These are phyloP conservation scores for Taenaris catops DNA, from an alignment of 2,888 invertebrate species.

Conservation along the genomic window DNA sequence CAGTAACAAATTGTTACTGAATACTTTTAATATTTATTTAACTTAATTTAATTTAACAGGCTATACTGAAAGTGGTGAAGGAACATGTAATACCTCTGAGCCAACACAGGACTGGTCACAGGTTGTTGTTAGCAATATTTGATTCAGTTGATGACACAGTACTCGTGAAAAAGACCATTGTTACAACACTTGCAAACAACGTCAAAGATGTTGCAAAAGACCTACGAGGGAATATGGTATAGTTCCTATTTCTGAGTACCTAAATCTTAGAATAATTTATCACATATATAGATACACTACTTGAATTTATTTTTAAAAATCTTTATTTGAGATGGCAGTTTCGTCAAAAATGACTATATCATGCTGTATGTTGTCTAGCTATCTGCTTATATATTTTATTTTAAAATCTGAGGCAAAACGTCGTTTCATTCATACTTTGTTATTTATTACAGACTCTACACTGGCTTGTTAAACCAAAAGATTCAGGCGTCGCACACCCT, in stretches of 20 bases:
- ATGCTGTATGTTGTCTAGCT: too few species aligned
- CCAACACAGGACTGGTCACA: constrained; percentile 92
- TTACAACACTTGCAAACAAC: constrained; percentile 84
- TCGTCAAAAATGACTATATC: too few species aligned
- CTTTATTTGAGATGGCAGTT: too few species aligned
- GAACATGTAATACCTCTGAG: constrained; percentile 89
- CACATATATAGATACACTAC: too few species aligned
- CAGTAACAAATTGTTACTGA: too few species aligned
- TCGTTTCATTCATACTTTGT: too few species aligned
- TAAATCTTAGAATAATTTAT: too few species aligned
- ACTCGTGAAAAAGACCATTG: constrained; percentile 89
- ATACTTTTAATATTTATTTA: too few species aligned
- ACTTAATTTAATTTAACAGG: too few species aligned
- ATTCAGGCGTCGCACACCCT: constrained; percentile 91
- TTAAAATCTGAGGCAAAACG: too few species aligned
- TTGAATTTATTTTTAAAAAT: too few species aligned
- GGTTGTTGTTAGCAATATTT: constrained; percentile 89
- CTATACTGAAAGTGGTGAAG: constrained; percentile 93
- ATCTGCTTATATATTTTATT: too few species aligned
- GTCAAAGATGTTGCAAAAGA: constrained; percentile 85
- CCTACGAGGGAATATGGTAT: constrained; percentile 91
- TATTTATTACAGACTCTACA: constrained; percentile 80
- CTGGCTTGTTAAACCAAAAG: constrained; percentile 92
- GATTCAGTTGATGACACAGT: constrained; percentile 97
- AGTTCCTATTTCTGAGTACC: constrained; percentile 24